These are phyloP conservation scores for Apeltes quadracus DNA, from an alignment of 2,113 vertebrate species.

Conservation along the genomic window DNA sequence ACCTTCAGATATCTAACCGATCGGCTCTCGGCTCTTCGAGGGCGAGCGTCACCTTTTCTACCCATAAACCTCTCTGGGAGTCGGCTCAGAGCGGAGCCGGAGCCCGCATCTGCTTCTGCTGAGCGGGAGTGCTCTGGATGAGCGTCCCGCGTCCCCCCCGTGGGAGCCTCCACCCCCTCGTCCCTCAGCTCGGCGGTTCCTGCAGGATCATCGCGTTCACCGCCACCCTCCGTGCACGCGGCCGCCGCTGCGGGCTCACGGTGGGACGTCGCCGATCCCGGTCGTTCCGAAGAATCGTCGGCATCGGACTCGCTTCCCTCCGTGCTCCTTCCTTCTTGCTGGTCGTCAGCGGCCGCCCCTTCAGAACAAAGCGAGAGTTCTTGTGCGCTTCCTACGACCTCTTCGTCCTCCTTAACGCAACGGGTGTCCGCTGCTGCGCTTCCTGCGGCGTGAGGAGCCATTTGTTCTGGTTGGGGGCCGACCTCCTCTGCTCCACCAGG, in stretches of 20 bases:
- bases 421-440: neutral
- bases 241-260: neutral
- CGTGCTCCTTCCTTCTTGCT: neutral
- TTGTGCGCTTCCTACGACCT: neutral
- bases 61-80: neutral
- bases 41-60: neutral
- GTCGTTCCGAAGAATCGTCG: slow-evolving; percentile 3
- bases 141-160: neutral
- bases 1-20: slow-evolving; percentile 65
- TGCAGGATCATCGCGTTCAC: too few species aligned
- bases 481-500: neutral
- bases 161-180: neutral
- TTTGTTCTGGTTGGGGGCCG: neutral
- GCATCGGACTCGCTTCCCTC: neutral
- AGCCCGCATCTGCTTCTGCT: slow-evolving; percentile 38
- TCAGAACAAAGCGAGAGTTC: neutral
- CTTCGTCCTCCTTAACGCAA: neutral
- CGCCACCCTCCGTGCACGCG: too few species aligned
- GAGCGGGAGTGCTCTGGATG: slow-evolving; percentile 8
- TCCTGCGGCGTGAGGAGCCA: neutral
- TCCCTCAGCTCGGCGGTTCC: slow-evolving; percentile 1
- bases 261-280: neutral
- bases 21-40: slow-evolving; percentile 34
- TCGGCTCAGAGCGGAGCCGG: neutral
- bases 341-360: neutral